Conservation (phyloP, 2,888 invertebrate genomes). For the Nipponacmea schrenckii region DNA sequence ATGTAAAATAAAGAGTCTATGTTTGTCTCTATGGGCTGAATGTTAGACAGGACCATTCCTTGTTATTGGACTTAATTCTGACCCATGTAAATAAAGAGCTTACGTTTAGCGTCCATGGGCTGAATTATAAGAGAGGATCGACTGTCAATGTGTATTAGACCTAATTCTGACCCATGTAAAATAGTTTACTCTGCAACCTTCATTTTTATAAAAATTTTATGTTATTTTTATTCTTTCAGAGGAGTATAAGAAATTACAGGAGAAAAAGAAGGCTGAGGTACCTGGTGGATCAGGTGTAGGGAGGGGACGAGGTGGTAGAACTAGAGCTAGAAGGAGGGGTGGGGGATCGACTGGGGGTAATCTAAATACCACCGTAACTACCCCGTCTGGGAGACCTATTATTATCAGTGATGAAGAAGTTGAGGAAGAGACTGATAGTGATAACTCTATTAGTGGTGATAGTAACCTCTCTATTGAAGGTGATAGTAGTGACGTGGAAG, state of each 20-base stretch:
- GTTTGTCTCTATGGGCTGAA: too few species aligned
- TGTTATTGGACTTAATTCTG: too few species aligned
- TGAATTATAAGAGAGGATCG: background rate
- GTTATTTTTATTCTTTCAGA: constrained; percentile 27
- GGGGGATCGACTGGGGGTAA: background rate
- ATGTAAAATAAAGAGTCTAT: too few species aligned
- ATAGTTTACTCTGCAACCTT: too few species aligned
- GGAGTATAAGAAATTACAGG: constrained; percentile 44
- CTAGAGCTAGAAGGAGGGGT: constrained; percentile 9
- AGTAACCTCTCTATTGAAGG: constrained; percentile 15
- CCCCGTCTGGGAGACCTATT: constrained; percentile 9
- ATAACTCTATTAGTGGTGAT: constrained; percentile 16
- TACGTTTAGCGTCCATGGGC: background rate
- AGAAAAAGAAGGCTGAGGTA: constrained; percentile 16
- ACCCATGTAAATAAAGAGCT: too few species aligned
- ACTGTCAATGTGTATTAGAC: too few species aligned
- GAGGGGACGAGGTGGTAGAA: constrained; percentile 10
- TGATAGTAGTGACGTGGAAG: constrained; percentile 30
- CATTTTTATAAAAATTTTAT: too few species aligned
- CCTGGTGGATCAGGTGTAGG: constrained; percentile 29
- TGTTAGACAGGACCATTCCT: too few species aligned
- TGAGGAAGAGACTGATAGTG: constrained; percentile 18
- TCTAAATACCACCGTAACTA: background rate
- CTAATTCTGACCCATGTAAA: too few species aligned
- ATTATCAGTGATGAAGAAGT: constrained; percentile 23